Evolutionary conservation across 2,113 vertebrate species (phyloP), one percentile per base, ranked within the genome.

Genomic region (Anser cygnoides): DNA sequence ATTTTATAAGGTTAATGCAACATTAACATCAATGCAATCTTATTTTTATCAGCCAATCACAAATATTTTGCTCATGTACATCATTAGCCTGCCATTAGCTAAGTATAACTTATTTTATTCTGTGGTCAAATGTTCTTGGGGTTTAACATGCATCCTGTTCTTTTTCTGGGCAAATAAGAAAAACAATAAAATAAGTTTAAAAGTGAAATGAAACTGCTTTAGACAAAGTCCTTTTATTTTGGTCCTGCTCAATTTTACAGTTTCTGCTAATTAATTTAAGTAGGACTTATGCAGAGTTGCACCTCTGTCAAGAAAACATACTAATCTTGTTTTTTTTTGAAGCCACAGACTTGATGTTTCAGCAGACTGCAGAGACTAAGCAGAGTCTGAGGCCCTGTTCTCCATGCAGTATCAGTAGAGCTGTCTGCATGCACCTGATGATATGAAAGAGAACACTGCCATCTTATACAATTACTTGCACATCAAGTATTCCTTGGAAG

Each of bases 1-100:
- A 44, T 95, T 96, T 97, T 91, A 93, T 97, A 97, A 97, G 95
- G 94, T 96, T 95, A 95, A 97, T 95, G 66, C 52, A 68, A 61
- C 35, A 84, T 95, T 89, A 97, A 61, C 92, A 91, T 95, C 92
- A 78, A 54, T 61, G 18, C 57, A 75, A 82, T 95, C 65, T 75
- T 90, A 66, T 87, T 92, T 96, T 94, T 97, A 92, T 89, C 43
- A 91, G 49, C 57, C 81, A 95, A 54, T 97, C 81, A 84, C 61
- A 95, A 95, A 92, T 93, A 78, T 89, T 94, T 95, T 78, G 25
- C 35, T 84, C 65, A 33, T 50, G 58, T 82, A 93, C 87, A 89
- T 89, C 62, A 79, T 93, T 82, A 87, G 37, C 43, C 57, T 90
- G 83, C 52, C 65, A 59, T 89, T 90, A 93, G 65, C 46, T 59